Percentiles rank a stretch among this genome's conserved stretches.
Evolutionary conservation across 1,140 invertebrate genomes (phyloP).

Genomic region (Halictus rubicundus): DNA sequence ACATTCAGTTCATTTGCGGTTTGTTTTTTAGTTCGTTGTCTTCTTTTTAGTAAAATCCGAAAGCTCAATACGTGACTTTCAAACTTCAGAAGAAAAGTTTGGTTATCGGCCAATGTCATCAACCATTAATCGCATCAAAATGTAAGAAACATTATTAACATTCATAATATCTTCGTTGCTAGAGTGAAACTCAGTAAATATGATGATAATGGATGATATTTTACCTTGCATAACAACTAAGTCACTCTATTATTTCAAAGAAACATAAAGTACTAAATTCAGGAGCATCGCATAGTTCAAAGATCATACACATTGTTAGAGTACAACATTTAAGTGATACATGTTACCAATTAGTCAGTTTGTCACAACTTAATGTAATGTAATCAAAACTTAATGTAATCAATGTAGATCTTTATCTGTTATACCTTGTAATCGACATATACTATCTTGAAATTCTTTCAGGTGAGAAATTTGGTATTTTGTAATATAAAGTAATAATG

Average conservation of each 20-base stretch:
- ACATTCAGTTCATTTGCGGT: too few relatives aligned
- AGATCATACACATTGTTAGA: constrained; percentile 21
- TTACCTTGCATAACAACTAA: background rate
- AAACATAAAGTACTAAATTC: constrained; percentile 8
- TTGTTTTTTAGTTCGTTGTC: too few relatives aligned
- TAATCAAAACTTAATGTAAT: constrained; percentile 6
- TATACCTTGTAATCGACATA: too few relatives aligned
- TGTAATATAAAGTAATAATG: constrained; percentile 34
- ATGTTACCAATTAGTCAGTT: background rate
- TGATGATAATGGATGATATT: background rate
- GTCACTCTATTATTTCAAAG: background rate
- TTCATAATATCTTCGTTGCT: background rate
- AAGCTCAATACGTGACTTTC: too few relatives aligned
- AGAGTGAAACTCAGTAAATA: constrained; percentile 30
- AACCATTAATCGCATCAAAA: background rate
- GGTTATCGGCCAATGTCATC: too few relatives aligned
- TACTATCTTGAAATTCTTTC: background rate
- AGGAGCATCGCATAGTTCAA: constrained; percentile 30
- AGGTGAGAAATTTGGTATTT: constrained; percentile 31
- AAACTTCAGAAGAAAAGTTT: too few relatives aligned
- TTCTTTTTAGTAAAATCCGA: too few relatives aligned
- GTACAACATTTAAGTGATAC: constrained; percentile 20
- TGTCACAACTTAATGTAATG: background rate
- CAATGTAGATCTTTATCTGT: background rate
- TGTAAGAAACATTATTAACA: background rate